Percentiles rank a stretch among this genome's conserved stretches.
Conservation (phyloP, 2,888 invertebrate species). For the Bhutanitis thaidina region DNA sequence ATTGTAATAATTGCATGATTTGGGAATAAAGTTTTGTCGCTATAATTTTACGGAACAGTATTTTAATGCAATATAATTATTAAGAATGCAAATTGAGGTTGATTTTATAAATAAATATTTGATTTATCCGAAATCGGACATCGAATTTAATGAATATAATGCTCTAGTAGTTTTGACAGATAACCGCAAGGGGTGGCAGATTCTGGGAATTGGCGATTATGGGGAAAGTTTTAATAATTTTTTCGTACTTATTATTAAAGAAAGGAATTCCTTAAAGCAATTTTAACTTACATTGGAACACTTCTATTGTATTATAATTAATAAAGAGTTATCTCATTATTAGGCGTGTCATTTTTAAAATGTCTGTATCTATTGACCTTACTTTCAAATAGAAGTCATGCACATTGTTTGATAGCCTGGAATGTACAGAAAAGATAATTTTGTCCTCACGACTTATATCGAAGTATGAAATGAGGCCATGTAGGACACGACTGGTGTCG, state of each 20-base stretch:
- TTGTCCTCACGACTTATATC: constrained; percentile 52
- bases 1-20: constrained; percentile 12
- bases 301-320: too few relatives aligned
- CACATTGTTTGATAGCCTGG: constrained; percentile 37
- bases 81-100: not conserved
- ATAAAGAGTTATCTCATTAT: too few relatives aligned
- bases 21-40: constrained; percentile 7
- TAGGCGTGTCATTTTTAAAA: constrained; percentile 14
- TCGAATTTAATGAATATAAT: too few relatives aligned
- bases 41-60: constrained; percentile 10
- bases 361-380: constrained; percentile 29
- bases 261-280: too few relatives aligned
- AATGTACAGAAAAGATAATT: constrained; percentile 51
- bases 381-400: constrained; percentile 33
- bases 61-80: constrained; percentile 5
- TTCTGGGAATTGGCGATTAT: too few relatives aligned
- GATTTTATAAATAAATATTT: constrained; percentile 1
- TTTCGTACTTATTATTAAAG: too few relatives aligned
- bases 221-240: too few relatives aligned
- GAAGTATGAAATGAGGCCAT: constrained; percentile 44
- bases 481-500: constrained; percentile 28
- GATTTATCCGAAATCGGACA: too few relatives aligned
- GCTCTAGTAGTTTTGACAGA: too few relatives aligned
- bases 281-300: too few relatives aligned
- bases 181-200: too few relatives aligned